Evolutionary conservation across 1,140 invertebrate species (phyloP), one percentile per base, ranked within the genome.

Genomic region (Schlechtendalia chinensis): DNA sequence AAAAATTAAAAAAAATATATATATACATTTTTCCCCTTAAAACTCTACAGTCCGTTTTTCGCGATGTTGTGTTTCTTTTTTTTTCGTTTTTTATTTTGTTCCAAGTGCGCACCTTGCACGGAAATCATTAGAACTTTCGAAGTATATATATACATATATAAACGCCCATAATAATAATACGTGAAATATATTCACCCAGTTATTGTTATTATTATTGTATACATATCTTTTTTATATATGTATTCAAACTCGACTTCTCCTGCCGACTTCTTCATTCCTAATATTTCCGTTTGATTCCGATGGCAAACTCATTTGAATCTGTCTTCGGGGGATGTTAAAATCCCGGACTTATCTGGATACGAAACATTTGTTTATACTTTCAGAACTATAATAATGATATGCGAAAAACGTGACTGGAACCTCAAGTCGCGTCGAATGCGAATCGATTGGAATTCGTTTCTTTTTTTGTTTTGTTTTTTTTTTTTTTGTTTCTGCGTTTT

Each of bases 321-420:
- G 74, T 77, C 74, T 59, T 58, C 56, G 11, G 75, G 58, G 72
- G 72, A 77, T 50, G 58, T 63, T 50, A 27, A 79, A 61, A 63
- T 79, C 75, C 58, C 75, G 58, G 75, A 47, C 74, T 79, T 79
- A 79, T 63, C 56, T 79, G 32, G 22, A 47, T 45, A 77, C 58
- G 22, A 79, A 63, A 79, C 75, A 63, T 79, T 61, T 79, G 56
- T 63, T 59, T 63, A 63, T 79, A 79, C 75, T 79, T 79, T 79
- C 39, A 54, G 75, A 79, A 63, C 56, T 63, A 56, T 79, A 63
- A 79, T 79, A 79, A 79, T 79, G 58, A 79, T 79, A 79, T 79
- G 75, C 75, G 75, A 63, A 79, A 61, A 61, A 79, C 75, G 75
- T 79, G 75, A 79, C 75, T 79, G 58, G 75, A 79, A 79, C 75